Conservation (phyloP, 1,140 invertebrate genomes). For the Drosophila pandora region DNA sequence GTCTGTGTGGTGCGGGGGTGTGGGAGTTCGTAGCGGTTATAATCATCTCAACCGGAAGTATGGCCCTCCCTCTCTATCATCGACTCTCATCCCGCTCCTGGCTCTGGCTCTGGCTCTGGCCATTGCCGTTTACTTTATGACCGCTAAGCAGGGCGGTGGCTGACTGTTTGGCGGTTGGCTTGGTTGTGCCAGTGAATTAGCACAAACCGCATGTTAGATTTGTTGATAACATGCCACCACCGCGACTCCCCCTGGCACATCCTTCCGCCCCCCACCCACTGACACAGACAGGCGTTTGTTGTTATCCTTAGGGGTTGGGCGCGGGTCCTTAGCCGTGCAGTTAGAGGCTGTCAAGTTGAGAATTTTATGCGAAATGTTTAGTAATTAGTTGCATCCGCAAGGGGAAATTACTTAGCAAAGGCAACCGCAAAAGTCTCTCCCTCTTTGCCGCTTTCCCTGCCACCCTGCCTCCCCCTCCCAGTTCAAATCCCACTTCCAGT, state of each 20-base stretch:
- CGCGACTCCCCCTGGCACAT: constrained; percentile 5
- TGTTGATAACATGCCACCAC: constrained; percentile 70
- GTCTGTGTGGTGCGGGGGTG: constrained; percentile 7
- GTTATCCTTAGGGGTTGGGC: constrained; percentile 30
- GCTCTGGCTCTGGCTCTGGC: background rate
- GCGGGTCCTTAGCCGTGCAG: constrained; percentile 59
- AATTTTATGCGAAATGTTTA: constrained; percentile 83
- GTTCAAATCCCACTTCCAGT: background rate
- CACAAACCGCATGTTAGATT: constrained; percentile 76
- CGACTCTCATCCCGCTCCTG: background rate
- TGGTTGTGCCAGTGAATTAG: constrained; percentile 62
- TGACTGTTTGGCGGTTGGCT: constrained; percentile 46
- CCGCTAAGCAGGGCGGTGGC: constrained; percentile 40
- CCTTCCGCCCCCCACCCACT: background rate
- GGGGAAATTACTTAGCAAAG: constrained; percentile 78
- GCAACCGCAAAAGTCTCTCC: constrained; percentile 42
- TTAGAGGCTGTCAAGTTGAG: constrained; percentile 76
- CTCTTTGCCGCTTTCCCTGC: background rate
- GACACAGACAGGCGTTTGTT: constrained; percentile 27
- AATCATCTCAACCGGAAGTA: constrained; percentile 67
- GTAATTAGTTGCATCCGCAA: constrained; percentile 82
- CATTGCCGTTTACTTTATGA: constrained; percentile 57
- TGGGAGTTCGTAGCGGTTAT: constrained; percentile 10
- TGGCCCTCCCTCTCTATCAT: constrained; percentile 8
- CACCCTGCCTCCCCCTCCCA: background rate